Evolutionary conservation across 1,140 invertebrate species (phyloP).

Genomic region (Pectinophora gossypiella): DNA sequence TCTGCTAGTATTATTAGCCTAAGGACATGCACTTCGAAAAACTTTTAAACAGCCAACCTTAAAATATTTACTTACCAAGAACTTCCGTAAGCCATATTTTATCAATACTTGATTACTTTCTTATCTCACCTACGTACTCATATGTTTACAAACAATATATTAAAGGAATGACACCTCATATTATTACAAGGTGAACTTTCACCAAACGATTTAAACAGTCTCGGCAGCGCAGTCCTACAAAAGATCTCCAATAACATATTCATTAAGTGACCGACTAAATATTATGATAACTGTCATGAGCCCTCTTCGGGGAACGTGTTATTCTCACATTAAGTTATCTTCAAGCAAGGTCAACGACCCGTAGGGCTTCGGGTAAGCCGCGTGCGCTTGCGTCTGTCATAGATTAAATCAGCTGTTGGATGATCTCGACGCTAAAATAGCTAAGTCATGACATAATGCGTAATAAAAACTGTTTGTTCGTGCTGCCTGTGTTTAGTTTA

Average conservation of each 20-base stretch:
- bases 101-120: no score
- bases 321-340: constrained; percentile 44
- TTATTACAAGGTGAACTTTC: not conserved
- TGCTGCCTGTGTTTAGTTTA: no score
- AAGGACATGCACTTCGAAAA: no score
- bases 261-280: constrained; percentile 23
- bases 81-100: no score
- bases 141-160: not conserved
- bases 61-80: no score
- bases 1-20: no score
- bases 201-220: not conserved
- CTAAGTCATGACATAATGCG: no score
- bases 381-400: constrained; percentile 9
- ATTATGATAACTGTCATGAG: constrained; percentile 36
- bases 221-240: not conserved
- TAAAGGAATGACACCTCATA: not conserved
- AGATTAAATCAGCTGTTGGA: constrained; percentile 7
- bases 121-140: no score
- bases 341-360: constrained; percentile 27
- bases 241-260: constrained; percentile 14
- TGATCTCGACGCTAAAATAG: no score
- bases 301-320: constrained; percentile 23
- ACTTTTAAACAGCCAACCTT: no score
- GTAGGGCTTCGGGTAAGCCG: constrained; percentile 21
- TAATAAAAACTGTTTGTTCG: no score